Evolutionary conservation across 92 coral and sea anemone species (phyloP).

Genomic region (Porites evermanni): DNA sequence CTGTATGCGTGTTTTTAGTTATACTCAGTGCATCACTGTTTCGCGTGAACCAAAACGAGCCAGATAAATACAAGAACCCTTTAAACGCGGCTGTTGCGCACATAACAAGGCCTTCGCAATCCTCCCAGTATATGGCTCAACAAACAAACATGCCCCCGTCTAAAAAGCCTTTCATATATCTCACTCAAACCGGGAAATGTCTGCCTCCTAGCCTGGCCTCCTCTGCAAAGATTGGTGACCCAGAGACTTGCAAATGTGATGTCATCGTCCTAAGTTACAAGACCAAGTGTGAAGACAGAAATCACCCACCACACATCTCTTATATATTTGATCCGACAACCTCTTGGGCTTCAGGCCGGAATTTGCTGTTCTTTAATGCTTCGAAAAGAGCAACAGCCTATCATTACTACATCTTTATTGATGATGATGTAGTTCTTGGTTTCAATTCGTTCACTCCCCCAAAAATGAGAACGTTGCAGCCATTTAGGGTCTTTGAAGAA

Average conservation of each 20-base stretch:
- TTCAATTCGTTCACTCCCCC: constrained; percentile 30
- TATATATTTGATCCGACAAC: constrained; percentile 41
- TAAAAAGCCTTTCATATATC: constrained; percentile 37
- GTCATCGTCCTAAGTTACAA: constrained; percentile 50
- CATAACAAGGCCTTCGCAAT: neutral
- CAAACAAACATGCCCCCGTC: too few relatives aligned
- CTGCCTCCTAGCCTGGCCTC: constrained; percentile 9
- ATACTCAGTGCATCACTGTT: neutral
- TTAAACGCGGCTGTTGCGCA: neutral
- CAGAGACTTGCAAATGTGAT: constrained; percentile 43
- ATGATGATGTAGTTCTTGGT: constrained; percentile 27
- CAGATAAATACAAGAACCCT: neutral
- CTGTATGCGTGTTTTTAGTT: neutral
- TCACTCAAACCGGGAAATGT: constrained; percentile 57
- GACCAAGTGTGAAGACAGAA: constrained; percentile 5
- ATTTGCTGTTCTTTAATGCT: constrained; percentile 31
- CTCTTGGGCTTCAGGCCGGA: constrained; percentile 54
- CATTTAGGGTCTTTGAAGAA: constrained; percentile 41
- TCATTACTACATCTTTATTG: constrained; percentile 52
- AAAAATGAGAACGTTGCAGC: constrained; percentile 11
- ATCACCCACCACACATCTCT: constrained; percentile 18
- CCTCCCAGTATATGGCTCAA: too few relatives aligned
- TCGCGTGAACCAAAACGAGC: neutral
- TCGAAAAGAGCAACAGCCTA: constrained; percentile 22
- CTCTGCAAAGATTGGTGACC: constrained; percentile 25